Evolutionary conservation across 1,140 invertebrate genomes (phyloP).

Genomic region (Orchestia grillus): DNA sequence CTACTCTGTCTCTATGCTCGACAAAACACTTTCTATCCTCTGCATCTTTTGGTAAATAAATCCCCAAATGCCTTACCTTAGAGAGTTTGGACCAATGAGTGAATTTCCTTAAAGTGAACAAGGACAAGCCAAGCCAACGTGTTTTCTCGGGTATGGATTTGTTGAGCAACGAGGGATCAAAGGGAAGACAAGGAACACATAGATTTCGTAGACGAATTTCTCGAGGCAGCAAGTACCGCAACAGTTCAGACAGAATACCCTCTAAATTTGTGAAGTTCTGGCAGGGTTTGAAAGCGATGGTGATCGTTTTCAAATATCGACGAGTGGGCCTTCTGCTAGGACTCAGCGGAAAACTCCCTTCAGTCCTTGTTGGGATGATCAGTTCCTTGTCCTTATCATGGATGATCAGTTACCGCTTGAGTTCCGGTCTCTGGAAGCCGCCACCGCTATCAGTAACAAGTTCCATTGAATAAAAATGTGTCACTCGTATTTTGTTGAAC

Average conservation of each 20-base stretch:
- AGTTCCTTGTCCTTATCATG: not conserved
- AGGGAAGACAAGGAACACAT: not conserved
- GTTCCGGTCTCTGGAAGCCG: not conserved
- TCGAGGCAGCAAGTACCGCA: not conserved
- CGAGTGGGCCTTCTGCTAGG: not conserved
- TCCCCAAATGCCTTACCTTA: not conserved
- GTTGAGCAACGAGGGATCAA: not conserved
- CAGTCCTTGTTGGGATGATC: not conserved
- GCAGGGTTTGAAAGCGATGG: not conserved
- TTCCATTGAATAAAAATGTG: not conserved
- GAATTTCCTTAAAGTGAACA: not conserved
- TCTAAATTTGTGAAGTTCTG: not conserved
- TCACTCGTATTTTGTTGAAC: not conserved
- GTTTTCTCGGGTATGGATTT: not conserved
- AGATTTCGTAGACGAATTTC: not conserved
- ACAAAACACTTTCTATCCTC: not conserved
- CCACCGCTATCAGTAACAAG: not conserved
- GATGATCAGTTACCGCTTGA: not conserved
- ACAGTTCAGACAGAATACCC: not conserved
- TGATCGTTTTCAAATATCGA: not conserved
- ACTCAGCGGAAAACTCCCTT: not conserved
- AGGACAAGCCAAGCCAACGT: not conserved
- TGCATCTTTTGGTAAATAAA: not conserved
- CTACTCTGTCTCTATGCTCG: not conserved
- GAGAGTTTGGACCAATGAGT: not conserved